Base-by-base conservation (phyloP, 2,888 invertebrate species). In the Apotomis turbidana region DNA sequence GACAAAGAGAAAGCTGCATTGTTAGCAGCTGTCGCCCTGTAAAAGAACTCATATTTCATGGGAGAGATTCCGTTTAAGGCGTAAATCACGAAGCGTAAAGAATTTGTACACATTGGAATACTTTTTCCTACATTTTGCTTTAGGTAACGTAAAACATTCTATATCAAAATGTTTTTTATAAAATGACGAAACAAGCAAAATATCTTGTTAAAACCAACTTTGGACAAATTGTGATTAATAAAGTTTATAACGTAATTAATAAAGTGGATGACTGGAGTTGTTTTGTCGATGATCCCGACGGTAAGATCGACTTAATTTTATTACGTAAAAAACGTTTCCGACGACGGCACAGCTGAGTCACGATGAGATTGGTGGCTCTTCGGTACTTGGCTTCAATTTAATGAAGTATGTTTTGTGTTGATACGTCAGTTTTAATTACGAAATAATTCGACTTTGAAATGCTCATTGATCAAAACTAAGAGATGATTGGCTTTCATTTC, bases 11-110 rank as follows among this genome's bases (percentile, higher is more conserved):
- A 86, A 84, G 83, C 85, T 85, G 86, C 86, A 88, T 89, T 88
- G 87, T 87, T 85, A 86, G 85, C 86, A 86, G 85, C 85, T 89
- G 88, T 88, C 87, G 82, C 84, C 78, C 81, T 83, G 74, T 83
- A 84, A 84, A 85, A 84, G 80, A 83, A 85, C 74, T 76, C 80
- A 89, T 89, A 87, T 88, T 86, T 90, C 87, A 90, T 84, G 82
- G 77, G 81, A 85, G 81, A 85, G 84, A 87, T 87, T 88, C 85
- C 81, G 85, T 86, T 84, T 81, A 78, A 80, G 81, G 78, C 82
- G 82, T 89, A 90, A 88, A 89, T 89, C 85, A 86, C 83, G 80
- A 74, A 76, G 78, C 80, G 86, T 83, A 84, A 83, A 83, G 80
- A 84, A 82, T 82, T 80, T 80, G 71, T 71, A 61, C 69, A 71